Evolutionary conservation across 2,888 invertebrate genomes (phyloP).

Genomic region (Amphipoea oculea): DNA sequence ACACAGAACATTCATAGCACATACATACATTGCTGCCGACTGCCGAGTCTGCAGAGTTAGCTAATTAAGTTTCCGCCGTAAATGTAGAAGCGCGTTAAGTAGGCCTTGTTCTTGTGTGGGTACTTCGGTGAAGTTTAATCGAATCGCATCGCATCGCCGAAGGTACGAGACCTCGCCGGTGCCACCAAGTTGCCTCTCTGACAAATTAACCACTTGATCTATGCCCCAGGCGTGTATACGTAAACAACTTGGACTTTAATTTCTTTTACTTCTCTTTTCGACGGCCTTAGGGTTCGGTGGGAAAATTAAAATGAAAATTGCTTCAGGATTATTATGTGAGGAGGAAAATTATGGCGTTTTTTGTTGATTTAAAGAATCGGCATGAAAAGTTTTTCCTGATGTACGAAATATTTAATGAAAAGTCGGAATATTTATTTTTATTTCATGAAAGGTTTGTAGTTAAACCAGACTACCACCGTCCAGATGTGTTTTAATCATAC

Average conservation of each 20-base stretch:
- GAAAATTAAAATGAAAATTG: constrained; percentile 48
- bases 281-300: constrained; percentile 54
- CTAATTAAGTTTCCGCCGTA: constrained; percentile 87
- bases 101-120: constrained; percentile 83
- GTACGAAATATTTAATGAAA: constrained; percentile 13
- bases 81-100: constrained; percentile 84
- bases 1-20: constrained; percentile 61
- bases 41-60: constrained; percentile 77
- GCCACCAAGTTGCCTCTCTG: constrained; percentile 81
- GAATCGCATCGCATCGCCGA: constrained; percentile 86
- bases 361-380: background rate
- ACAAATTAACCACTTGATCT: constrained; percentile 89
- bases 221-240: constrained; percentile 79
- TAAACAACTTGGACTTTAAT: constrained; percentile 80
- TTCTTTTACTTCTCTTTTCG: constrained; percentile 74
- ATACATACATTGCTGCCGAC: constrained; percentile 63
- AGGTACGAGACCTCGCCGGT: constrained; percentile 73
- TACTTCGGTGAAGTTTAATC: constrained; percentile 88
- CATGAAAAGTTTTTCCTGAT: constrained; percentile 20
- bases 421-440: background rate
- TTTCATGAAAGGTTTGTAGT: background rate
- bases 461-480: background rate
- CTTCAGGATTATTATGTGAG: constrained; percentile 18
- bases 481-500: background rate
- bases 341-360: constrained; percentile 30